Conservation (phyloP, 2,113 vertebrate genomes). For the Zosterops lateralis region DNA sequence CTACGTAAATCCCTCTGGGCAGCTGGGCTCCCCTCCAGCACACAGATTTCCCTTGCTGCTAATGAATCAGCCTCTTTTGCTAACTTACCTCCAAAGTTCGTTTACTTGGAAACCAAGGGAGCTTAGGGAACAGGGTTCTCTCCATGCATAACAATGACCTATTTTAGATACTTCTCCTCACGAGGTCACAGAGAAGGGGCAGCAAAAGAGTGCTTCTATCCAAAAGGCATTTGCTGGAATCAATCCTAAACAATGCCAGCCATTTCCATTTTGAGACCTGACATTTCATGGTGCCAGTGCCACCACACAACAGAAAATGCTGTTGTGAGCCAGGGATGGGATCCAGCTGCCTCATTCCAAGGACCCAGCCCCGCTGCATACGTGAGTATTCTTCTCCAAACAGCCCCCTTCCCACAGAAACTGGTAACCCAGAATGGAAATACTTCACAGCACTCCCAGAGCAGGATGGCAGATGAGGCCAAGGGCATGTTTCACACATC, state of each 20-base stretch:
- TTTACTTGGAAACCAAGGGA: conserved; percentile 68
- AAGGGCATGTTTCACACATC: not conserved
- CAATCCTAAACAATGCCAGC: conserved; percentile 18
- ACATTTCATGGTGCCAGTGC: conserved; percentile 52
- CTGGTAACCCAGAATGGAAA: not conserved
- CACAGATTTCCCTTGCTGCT: conserved; percentile 63
- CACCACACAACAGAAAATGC: conserved; percentile 2
- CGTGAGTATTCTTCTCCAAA: not conserved
- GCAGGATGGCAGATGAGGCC: not conserved
- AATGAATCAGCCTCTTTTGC: conserved; percentile 70
- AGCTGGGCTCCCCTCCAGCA: conserved; percentile 52
- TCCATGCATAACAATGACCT: conserved; percentile 64
- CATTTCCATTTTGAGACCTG: conserved; percentile 68
- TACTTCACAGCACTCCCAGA: not conserved
- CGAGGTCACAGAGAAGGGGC: not conserved
- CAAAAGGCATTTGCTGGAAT: conserved; percentile 61
- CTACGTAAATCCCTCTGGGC: conserved; percentile 58
- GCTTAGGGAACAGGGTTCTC: conserved; percentile 62
- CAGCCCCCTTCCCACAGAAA: not conserved
- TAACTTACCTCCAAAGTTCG: conserved; percentile 68
- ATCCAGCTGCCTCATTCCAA: conserved; percentile 20
- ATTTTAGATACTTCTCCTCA: conserved; percentile 60
- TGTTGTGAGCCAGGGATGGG: not conserved
- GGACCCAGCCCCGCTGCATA: not conserved
- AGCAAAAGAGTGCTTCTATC: conserved; percentile 15